Conservation (phyloP, 2,888 invertebrate species). For the Dexiosoma caninum region DNA sequence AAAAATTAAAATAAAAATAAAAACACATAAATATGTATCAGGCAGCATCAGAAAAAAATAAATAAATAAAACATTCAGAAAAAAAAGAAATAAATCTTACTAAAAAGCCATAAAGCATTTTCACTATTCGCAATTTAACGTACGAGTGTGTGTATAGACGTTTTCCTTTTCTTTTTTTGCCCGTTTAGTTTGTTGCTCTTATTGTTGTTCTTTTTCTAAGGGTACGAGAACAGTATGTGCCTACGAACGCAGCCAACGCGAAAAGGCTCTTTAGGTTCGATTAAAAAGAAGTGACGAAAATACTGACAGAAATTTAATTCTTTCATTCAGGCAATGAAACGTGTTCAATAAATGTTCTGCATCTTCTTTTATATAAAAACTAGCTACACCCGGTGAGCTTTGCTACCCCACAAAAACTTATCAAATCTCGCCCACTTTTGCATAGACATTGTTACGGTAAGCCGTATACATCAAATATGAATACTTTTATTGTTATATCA, state of each 20-base stretch:
- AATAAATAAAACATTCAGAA: slow-evolving; percentile 76
- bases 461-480: too few species aligned
- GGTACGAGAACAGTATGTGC: slow-evolving; percentile 22
- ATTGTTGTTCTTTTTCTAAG: slow-evolving; percentile 22
- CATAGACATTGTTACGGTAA: too few species aligned
- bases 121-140: slow-evolving; percentile 76
- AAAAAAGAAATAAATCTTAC: slow-evolving; percentile 77
- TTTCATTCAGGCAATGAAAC: too few species aligned
- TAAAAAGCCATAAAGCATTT: slow-evolving; percentile 78
- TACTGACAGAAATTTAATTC: too few species aligned
- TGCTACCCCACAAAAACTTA: too few species aligned
- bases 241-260: not conserved
- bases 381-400: too few species aligned
- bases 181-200: not conserved
- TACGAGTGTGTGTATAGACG: slow-evolving; percentile 64
- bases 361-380: too few species aligned
- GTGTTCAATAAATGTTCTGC: too few species aligned
- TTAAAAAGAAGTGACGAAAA: too few species aligned
- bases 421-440: too few species aligned
- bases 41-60: slow-evolving; percentile 70
- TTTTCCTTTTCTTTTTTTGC: too few species aligned
- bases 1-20: slow-evolving; percentile 17
- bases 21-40: slow-evolving; percentile 68
- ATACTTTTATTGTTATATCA: too few species aligned
- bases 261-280: not conserved